phyloP scores from a whole-genome alignment of 2,113 vertebrate genomes.

The Pipa parva region DNA sequence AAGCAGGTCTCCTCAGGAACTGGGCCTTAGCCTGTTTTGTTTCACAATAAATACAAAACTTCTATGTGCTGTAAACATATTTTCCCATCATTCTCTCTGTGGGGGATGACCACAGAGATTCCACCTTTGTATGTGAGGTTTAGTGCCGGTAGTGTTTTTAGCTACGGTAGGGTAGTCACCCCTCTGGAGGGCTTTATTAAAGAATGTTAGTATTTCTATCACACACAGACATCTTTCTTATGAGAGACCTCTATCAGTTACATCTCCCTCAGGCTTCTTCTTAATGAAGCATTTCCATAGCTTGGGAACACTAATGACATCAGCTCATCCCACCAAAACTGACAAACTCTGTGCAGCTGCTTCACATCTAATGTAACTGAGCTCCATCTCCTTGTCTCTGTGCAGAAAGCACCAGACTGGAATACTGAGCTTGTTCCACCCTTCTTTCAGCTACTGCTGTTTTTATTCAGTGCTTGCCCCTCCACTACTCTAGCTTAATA shows the following conservation, averaged over 20 bases:
- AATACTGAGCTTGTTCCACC: no score
- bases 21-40: background rate
- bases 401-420: no score
- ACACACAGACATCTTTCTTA: background rate
- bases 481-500: no score
- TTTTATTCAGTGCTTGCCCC: no score
- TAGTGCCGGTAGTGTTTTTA: background rate
- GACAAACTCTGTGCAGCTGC: no score
- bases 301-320: background rate
- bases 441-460: no score
- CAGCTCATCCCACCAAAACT: no score
- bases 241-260: background rate
- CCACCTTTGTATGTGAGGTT: background rate
- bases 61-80: background rate
- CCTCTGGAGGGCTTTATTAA: background rate
- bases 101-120: background rate
- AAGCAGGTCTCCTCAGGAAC: no score
- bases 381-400: no score
- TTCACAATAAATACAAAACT: background rate
- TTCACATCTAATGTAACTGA: no score
- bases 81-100: background rate
- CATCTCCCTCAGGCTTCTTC: background rate
- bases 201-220: slow-evolving; percentile 3
- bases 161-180: background rate
- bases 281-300: slow-evolving; percentile 5